Percentiles rank a stretch among this genome's conserved stretches.
Conservation (phyloP, 2,888 invertebrate species). For the Opisthograptis luteolata region DNA sequence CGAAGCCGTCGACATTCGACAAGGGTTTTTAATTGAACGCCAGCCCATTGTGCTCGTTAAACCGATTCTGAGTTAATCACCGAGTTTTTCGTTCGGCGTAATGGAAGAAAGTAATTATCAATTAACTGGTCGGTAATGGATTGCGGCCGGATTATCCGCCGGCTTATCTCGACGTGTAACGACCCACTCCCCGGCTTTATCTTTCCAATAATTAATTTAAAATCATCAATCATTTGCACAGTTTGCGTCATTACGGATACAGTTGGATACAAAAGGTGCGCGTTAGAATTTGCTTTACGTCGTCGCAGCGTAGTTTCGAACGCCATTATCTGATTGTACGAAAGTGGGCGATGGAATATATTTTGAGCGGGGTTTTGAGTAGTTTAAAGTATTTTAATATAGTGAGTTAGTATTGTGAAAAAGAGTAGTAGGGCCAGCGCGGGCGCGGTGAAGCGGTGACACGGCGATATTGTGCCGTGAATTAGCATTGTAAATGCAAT, state of each 20-base stretch:
- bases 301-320: not conserved
- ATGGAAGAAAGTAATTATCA: slow-evolving; percentile 84
- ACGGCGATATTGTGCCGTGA: slow-evolving; percentile 75
- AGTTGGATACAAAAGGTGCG: slow-evolving; percentile 25
- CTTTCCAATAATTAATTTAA: slow-evolving; percentile 67
- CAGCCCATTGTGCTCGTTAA: slow-evolving; percentile 82
- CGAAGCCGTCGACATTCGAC: slow-evolving; percentile 77
- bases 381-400: slow-evolving; percentile 28
- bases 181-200: slow-evolving; percentile 64
- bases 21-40: slow-evolving; percentile 82
- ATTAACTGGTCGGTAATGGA: slow-evolving; percentile 82
- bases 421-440: slow-evolving; percentile 58
- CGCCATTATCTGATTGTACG: slow-evolving; percentile 1
- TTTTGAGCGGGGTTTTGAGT: slow-evolving; percentile 16
- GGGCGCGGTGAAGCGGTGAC: slow-evolving; percentile 38
- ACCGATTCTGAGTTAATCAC: slow-evolving; percentile 82
- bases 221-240: slow-evolving; percentile 63
- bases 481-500: slow-evolving; percentile 85
- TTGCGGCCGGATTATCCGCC: slow-evolving; percentile 77
- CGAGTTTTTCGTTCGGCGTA: slow-evolving; percentile 79
- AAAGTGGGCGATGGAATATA: slow-evolving; percentile 13
- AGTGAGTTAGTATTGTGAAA: slow-evolving; percentile 47
- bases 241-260: slow-evolving; percentile 46
- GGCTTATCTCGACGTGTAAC: slow-evolving; percentile 74
- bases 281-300: slow-evolving; percentile 10